Evolutionary conservation across 1,140 invertebrate genomes (phyloP), one percentile per base, ranked within the genome.

Genomic region (Bradynema listronoti): DNA sequence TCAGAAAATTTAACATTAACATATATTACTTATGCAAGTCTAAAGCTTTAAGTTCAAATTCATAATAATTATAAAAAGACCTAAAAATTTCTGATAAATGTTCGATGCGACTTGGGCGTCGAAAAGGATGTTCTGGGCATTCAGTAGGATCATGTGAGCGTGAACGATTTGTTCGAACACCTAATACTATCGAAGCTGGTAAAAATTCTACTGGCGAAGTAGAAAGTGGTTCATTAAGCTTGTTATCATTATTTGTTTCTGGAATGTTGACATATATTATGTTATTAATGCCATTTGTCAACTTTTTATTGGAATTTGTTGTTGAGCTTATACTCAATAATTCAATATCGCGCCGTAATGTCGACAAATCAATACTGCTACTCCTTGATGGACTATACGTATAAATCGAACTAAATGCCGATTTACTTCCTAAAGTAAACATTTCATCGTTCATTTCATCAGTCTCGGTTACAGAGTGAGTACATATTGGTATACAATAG

Each of bases 51-150:
- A 52, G n/a, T 16, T 52, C 36, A 39, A 39, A 14, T 14, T 39
- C 11, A 49, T 49, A 9, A 16, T 11, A 16, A 49, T 19, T 29
- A n/a, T 1, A 49, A 52, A 30, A 19, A 36, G 60, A 77, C 74
- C 74, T 68, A 54, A 77, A 77, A 43, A 77, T 68, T 34, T 78
- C 75, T 14, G 70, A 71, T 14, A 77, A 55, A 58, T 77, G 74
- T 55, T 78, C 76, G 33, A 77, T 77, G 19, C 73, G 56, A 60
- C 66, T 71, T 24, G 72, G 73, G 39, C 74, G 39, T 39, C 74
- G 41, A 33, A 77, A 54, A 6, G 74, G 30, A 51, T 64, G 64
- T 46, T 72, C 73, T 19, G 70, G 69, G 19, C 36, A 53, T 2
- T 63, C 53, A 6, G 66, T 58, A 9, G 74, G 74, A 53, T 77